Percentiles rank a stretch among this genome's conserved stretches.
Conservation (phyloP, 2,113 vertebrate genomes). For the Pedetes capensis region DNA sequence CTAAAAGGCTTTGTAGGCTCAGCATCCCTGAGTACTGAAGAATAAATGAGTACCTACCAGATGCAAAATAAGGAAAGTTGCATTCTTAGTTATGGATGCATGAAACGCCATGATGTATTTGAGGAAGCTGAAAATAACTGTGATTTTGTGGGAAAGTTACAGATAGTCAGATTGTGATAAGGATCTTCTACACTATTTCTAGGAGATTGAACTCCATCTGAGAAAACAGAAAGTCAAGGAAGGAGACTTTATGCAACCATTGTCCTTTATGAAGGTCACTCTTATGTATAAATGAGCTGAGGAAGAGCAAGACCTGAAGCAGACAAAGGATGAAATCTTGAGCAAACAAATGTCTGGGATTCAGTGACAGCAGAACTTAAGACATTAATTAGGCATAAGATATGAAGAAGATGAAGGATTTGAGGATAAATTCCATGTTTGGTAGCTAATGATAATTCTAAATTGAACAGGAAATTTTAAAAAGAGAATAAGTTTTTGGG, state of each 20-base stretch:
- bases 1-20: neutral
- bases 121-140: neutral
- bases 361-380: neutral
- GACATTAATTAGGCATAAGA: neutral
- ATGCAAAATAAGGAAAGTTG: neutral
- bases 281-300: neutral
- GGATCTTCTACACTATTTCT: neutral
- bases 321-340: neutral
- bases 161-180: neutral
- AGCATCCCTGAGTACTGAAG: neutral
- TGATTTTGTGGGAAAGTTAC: neutral
- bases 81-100: neutral
- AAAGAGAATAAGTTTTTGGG: neutral
- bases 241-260: neutral
- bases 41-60: neutral
- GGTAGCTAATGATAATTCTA: neutral
- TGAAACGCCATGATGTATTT: neutral
- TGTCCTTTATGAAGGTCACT: neutral
- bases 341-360: neutral
- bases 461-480: neutral
- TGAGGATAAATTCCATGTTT: constrained; percentile 14
- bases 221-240: neutral
- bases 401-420: neutral
- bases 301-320: neutral
- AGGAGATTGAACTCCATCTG: neutral